Base-by-base conservation (phyloP, 1,140 invertebrate genomes). In the Plodia interpunctella region DNA sequence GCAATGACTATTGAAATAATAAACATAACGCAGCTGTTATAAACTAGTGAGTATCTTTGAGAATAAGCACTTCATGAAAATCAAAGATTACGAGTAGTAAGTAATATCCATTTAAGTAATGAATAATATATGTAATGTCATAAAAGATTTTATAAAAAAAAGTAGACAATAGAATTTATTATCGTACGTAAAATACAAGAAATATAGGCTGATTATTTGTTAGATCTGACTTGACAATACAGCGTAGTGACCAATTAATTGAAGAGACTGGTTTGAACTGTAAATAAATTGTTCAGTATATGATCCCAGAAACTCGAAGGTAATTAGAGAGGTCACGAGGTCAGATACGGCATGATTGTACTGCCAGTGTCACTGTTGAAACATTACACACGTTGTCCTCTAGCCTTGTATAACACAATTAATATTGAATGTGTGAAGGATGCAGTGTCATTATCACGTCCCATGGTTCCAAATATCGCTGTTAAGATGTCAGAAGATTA, bases 341-440 rank as follows among this genome's bases (percentile, higher is more conserved):
- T 44, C 38, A 44, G 13, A 44, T 44, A 44, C 5, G 5, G 49
- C 49, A 20, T 53, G 2, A 21, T 53, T 13, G 18, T 20, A 52
- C 18, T 50, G n/a, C 4, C 32, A 44, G 11, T 44, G 19, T 32
- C 32, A 49, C 2, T 53, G 49, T 59, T 59, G 50, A 59, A 59
- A 59, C 30, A 59, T 59, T 59, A 60, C 32, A 30, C 53, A 20
- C 52, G 55, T 55, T 49, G 59, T 60, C 59, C 59, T 60, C 52
- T 60, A 60, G 17, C 59, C 59, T 60, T 60, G 59, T 25, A 53
- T 53, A 20, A 18, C 18, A 21, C 51, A 28, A 25, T 21, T 53
- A 52, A 52, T 38, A 44, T 53, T 53, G 51, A 25, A 13, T 25
- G 51, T 53, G 51, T n/a, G 20, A 53, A 25, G 21, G 20, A 53